Base-by-base conservation (phyloP, 1,140 invertebrate species). In the Manduca sexta region DNA sequence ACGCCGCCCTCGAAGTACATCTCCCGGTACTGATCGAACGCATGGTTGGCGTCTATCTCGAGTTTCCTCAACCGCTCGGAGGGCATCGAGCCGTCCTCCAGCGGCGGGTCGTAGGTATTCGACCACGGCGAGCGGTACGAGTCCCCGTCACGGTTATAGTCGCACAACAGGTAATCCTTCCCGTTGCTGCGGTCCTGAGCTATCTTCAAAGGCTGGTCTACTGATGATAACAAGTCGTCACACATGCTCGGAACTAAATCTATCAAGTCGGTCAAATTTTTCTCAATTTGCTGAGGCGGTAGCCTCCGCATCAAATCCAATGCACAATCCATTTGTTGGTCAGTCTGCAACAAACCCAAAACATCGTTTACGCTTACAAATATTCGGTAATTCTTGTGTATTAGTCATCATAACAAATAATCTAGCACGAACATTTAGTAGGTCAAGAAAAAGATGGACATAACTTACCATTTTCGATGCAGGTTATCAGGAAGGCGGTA, bases 1-100 rank as follows among this genome's bases (percentile, higher is more conserved):
- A 99, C 96, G 11, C 98, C 98, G 46, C 98, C 98, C 87, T 99
- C 98, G 86, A 98, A 99, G 87, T 99, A 99, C 93, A 99, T 97
- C 86, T 99, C 98, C 82, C 97, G 92, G 77, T 99, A 99, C 74
- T 98, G 95, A 84, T 99, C 97, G 85, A 99, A 99, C 8, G 98
- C 98, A 78, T 94, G 91, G 88, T 99, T 99, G 0, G 98, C 98
- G 77, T 99, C 97, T 40, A 99, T 92, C 88, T 99, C 98, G 57
- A 99, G 86, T 84, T 97, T 97, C 54, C 98, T 90, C 60, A 99
- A 88, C 66, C 93, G 91, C 69, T 99, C 98, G 13, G 98, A 98
- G 17, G 98, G 98, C 93, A 99, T 95, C 11, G 97, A 96, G 3
- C 97, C 98, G 90, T 99, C 98, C 84, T 99, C 97, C 42, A 99